These are phyloP conservation scores for Bufo gargarizans DNA, from an alignment of 2,113 vertebrate species.

Conservation along the genomic window DNA sequence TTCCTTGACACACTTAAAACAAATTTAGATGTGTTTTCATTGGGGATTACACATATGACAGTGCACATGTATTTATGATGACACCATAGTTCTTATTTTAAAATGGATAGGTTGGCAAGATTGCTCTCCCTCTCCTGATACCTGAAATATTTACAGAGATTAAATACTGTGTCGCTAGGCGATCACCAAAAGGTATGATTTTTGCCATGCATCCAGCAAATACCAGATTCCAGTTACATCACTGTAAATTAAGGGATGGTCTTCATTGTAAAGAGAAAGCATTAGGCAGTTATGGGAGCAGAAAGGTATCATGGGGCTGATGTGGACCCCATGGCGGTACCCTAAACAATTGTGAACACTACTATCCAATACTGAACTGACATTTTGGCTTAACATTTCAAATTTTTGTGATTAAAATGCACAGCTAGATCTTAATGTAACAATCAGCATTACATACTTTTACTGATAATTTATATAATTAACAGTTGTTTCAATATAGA, in stretches of 20 bases:
- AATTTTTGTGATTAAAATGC: not conserved
- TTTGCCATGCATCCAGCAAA: not conserved
- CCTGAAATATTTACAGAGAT: not conserved
- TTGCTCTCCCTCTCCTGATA: not conserved
- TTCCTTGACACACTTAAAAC: constrained; percentile 10
- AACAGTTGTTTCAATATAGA: not conserved
- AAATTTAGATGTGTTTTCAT: constrained; percentile 24
- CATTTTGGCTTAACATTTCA: not conserved
- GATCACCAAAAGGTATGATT: not conserved
- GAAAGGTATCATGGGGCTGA: not conserved
- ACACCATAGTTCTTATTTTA: not conserved
- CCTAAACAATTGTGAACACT: not conserved
- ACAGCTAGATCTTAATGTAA: not conserved
- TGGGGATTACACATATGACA: not conserved
- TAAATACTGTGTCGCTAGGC: not conserved
- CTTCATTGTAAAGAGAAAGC: not conserved
- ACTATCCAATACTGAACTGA: not conserved
- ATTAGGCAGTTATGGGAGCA: not conserved
- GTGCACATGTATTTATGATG: not conserved
- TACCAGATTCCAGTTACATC: not conserved
- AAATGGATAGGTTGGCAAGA: not conserved
- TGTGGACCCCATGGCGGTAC: constrained; percentile 1
- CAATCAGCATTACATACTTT: not conserved
- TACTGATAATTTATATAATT: not conserved
- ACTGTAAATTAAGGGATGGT: not conserved